phyloP scores from a whole-genome alignment of 1,140 invertebrate species.

The Euwallacea similis region DNA sequence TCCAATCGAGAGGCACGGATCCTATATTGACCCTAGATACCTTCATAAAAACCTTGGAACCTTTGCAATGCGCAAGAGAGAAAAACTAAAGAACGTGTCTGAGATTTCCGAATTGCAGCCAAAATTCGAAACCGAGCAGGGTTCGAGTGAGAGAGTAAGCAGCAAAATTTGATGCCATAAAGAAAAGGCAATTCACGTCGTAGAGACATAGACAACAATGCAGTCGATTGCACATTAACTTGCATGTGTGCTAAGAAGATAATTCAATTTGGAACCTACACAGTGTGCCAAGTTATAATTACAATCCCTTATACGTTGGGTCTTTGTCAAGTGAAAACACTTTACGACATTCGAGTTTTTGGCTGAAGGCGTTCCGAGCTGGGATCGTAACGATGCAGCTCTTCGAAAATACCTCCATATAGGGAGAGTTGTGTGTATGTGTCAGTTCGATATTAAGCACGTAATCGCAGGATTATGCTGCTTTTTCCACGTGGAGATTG shows the following conservation, averaged over 20 bases:
- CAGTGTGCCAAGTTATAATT: slow-evolving; percentile 4
- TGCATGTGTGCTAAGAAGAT: slow-evolving; percentile 4
- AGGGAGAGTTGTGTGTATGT: neutral
- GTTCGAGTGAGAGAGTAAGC: too few species aligned
- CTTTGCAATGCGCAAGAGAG: too few species aligned
- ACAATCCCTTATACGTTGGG: slow-evolving; percentile 5
- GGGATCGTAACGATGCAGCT: neutral
- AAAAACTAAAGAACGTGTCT: too few species aligned
- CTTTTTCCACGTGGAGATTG: neutral
- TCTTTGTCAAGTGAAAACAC: slow-evolving; percentile 9
- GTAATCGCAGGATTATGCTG: neutral
- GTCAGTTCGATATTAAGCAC: neutral
- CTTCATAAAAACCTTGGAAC: too few species aligned
- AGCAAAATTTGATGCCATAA: too few species aligned
- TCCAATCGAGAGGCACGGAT: too few species aligned
- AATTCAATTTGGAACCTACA: slow-evolving; percentile 5
- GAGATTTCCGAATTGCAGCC: too few species aligned
- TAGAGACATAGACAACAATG: too few species aligned
- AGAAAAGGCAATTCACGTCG: too few species aligned
- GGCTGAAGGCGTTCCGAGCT: slow-evolving; percentile 1
- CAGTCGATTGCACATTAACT: too few species aligned
- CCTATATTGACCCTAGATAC: too few species aligned
- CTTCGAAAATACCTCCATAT: neutral
- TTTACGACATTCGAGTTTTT: slow-evolving; percentile 2
- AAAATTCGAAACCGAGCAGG: too few species aligned